These are phyloP conservation scores for Eupeodes luniger DNA, from an alignment of 2,888 invertebrate species.

Conservation along the genomic window DNA sequence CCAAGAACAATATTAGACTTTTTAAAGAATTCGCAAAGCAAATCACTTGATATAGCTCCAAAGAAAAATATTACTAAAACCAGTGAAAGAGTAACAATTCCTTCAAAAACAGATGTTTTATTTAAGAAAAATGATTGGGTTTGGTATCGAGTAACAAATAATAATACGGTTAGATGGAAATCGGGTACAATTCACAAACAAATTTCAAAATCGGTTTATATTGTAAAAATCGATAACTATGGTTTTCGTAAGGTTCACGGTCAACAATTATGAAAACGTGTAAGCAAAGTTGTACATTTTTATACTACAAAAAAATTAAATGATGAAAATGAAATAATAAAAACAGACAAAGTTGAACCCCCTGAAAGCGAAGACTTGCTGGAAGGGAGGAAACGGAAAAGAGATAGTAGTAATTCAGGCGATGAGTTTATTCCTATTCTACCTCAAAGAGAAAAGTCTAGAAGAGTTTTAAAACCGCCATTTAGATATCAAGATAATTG, in stretches of 20 bases:
- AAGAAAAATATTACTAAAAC: background rate
- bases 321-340: background rate
- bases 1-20: slow-evolving; percentile 23
- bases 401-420: background rate
- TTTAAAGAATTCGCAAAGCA: background rate
- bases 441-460: slow-evolving; percentile 17
- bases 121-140: slow-evolving; percentile 35
- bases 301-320: background rate
- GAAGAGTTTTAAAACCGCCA: slow-evolving; percentile 3
- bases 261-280: slow-evolving; percentile 16
- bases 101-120: background rate
- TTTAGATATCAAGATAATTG: slow-evolving; percentile 28
- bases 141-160: slow-evolving; percentile 29
- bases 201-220: slow-evolving; percentile 30
- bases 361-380: background rate
- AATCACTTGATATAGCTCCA: background rate
- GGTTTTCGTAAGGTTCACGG: slow-evolving; percentile 32
- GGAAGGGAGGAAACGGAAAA: background rate
- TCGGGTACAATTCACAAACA: slow-evolving; percentile 11
- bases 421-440: slow-evolving; percentile 5
- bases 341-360: background rate
- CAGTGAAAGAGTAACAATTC: background rate
- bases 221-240: slow-evolving; percentile 15
- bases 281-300: slow-evolving; percentile 20
- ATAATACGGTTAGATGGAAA: slow-evolving; percentile 31